Percentiles rank a stretch among this genome's conserved stretches.
Evolutionary conservation across 2,888 invertebrate species (phyloP).

Genomic region (Catocala fraxini): DNA sequence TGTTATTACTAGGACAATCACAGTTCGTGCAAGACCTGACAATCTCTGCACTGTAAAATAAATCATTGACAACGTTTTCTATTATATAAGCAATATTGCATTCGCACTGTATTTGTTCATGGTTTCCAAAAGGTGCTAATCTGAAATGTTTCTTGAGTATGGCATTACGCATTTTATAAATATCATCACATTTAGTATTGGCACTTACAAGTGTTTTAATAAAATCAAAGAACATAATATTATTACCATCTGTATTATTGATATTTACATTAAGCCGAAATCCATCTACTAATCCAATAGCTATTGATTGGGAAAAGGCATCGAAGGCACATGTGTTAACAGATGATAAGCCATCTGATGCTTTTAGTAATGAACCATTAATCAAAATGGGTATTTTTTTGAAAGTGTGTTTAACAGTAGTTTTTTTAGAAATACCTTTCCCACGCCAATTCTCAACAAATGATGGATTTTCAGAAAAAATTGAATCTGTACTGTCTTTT

Average conservation of each 20-base stretch:
- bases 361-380: too few species aligned
- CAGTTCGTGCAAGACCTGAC: constrained; percentile 2
- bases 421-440: too few species aligned
- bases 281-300: too few species aligned
- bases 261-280: too few species aligned
- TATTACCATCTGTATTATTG: too few species aligned
- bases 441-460: constrained; percentile 6
- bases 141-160: neutral
- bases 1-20: constrained; percentile 7
- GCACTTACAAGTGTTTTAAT: neutral
- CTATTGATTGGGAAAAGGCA: neutral
- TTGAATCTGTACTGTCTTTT: neutral
- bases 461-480: constrained; percentile 6
- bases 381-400: too few species aligned
- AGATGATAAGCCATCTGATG: too few species aligned
- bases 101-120: constrained; percentile 2
- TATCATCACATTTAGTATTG: neutral
- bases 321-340: constrained; percentile 7
- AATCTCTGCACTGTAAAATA: constrained; percentile 10
- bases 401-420: too few species aligned
- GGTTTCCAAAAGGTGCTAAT: neutral
- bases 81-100: constrained; percentile 11
- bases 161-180: neutral
- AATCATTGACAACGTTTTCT: constrained; percentile 10
- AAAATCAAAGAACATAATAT: too few species aligned